Conservation (phyloP, 2,113 vertebrate genomes). For the Neogobius melanostomus region DNA sequence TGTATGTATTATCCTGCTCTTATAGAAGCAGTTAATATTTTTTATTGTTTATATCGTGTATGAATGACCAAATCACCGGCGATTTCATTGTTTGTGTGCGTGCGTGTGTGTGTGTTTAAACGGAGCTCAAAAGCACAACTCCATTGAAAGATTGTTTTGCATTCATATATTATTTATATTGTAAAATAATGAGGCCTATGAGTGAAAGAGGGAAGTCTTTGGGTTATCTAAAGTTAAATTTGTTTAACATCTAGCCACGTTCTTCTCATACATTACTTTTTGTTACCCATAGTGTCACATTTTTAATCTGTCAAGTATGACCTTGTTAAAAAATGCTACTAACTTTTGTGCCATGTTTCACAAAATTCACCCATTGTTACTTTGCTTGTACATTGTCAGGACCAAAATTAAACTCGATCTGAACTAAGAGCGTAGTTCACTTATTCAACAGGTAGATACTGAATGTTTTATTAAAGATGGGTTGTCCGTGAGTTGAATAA, state of each 20-base stretch:
- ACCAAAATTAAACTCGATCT: constrained; percentile 48
- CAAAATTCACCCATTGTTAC: constrained; percentile 27
- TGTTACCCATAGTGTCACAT: constrained; percentile 8
- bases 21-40: constrained; percentile 14
- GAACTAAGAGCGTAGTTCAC: constrained; percentile 12
- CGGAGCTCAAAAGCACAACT: background rate
- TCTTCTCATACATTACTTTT: too few species aligned
- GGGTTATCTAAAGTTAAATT: background rate
- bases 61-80: background rate
- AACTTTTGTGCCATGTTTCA: background rate
- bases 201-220: background rate
- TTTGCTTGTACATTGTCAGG: constrained; percentile 47
- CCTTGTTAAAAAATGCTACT: too few species aligned
- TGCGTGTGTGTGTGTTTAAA: background rate
- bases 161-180: background rate
- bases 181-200: background rate
- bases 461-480: constrained; percentile 14
- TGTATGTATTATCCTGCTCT: constrained; percentile 37
- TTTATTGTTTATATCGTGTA: constrained; percentile 3
- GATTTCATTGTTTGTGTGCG: background rate
- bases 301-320: constrained; percentile 1
- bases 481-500: constrained; percentile 33
- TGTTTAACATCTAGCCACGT: background rate
- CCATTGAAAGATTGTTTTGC: background rate
- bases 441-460: constrained; percentile 2